A percentile compares a stretch with the other conserved stretches of the same genome.
Evolutionary conservation across 1,140 invertebrate genomes (phyloP).

Genomic region (Sminthurinus signatus): DNA sequence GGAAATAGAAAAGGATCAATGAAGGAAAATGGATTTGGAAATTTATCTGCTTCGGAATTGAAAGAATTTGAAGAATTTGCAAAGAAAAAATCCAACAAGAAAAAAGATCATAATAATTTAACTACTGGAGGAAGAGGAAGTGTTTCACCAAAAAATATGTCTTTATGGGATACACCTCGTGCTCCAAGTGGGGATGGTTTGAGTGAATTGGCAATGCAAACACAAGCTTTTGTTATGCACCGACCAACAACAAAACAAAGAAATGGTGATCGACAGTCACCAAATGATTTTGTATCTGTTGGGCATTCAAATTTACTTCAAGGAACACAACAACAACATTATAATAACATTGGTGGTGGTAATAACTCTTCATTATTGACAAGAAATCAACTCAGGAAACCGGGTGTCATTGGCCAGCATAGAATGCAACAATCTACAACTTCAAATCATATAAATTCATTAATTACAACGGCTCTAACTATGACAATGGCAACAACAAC

Average conservation of each 20-base stretch:
- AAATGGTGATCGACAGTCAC: not conserved
- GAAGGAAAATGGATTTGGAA: not conserved
- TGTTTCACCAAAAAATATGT: slow-evolving; percentile 19
- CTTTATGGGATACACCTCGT: slow-evolving; percentile 26
- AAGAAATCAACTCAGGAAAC: slow-evolving; percentile 3
- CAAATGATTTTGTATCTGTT: not conserved
- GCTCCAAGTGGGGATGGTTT: slow-evolving; percentile 20
- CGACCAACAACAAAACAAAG: slow-evolving; percentile 13
- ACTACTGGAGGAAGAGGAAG: slow-evolving; percentile 9
- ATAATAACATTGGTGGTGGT: not conserved
- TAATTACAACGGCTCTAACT: slow-evolving; percentile 4
- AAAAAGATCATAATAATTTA: slow-evolving; percentile 13
- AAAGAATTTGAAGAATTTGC: slow-evolving; percentile 2
- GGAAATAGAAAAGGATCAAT: not conserved
- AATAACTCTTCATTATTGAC: not conserved
- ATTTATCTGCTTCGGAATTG: not conserved
- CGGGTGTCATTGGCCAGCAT: slow-evolving; percentile 26
- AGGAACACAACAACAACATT: not conserved
- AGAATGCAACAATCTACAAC: slow-evolving; percentile 4
- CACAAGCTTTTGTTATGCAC: slow-evolving; percentile 22
- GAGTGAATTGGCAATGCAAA: slow-evolving; percentile 17
- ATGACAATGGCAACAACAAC: slow-evolving; percentile 5
- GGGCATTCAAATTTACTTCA: not conserved
- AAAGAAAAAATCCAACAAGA: slow-evolving; percentile 15
- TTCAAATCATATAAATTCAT: not conserved